Evolutionary conservation across 2,113 vertebrate genomes (phyloP).

Genomic region (Nothocercus nigrocapillus): DNA sequence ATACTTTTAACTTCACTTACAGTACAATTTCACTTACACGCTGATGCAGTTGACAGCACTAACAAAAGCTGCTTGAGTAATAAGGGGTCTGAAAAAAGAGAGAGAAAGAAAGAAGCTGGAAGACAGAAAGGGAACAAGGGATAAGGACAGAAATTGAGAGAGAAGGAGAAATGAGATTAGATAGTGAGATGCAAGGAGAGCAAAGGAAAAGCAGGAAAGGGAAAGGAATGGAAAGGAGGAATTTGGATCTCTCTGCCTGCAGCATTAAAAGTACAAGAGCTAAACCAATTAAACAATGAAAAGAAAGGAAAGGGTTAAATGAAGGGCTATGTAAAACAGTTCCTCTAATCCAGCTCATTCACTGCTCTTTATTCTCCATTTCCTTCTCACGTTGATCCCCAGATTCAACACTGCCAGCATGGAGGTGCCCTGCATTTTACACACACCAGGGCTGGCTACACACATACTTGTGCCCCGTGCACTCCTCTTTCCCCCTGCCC

Average conservation of each 20-base stretch:
- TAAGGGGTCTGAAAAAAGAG: conserved; percentile 45
- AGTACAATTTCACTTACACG: conserved; percentile 74
- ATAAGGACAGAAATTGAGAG: conserved; percentile 13
- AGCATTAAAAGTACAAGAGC: conserved; percentile 62
- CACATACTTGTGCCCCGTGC: not conserved
- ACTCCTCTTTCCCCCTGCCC: not conserved
- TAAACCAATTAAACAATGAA: conserved; percentile 73
- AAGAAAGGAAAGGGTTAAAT: conserved; percentile 71
- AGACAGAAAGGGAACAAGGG: conserved; percentile 32
- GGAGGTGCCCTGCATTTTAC: fast-evolving
- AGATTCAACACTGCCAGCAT: not conserved
- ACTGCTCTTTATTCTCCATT: conserved; percentile 68
- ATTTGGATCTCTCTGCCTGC: conserved; percentile 9
- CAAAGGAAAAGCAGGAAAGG: not conserved
- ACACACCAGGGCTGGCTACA: not conserved
- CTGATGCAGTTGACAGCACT: conserved; percentile 47
- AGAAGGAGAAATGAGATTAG: conserved; percentile 54
- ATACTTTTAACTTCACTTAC: conserved; percentile 77
- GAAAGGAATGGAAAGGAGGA: not conserved
- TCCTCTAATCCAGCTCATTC: conserved; percentile 71
- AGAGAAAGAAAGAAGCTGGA: not conserved
- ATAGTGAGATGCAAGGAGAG: conserved; percentile 30
- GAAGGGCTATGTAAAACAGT: conserved; percentile 70
- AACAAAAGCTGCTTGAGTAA: conserved; percentile 74
- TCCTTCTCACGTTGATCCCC: conserved; percentile 52